Evolutionary conservation across 2,888 invertebrate genomes (phyloP).

Genomic region (Heteropelma amictum): DNA sequence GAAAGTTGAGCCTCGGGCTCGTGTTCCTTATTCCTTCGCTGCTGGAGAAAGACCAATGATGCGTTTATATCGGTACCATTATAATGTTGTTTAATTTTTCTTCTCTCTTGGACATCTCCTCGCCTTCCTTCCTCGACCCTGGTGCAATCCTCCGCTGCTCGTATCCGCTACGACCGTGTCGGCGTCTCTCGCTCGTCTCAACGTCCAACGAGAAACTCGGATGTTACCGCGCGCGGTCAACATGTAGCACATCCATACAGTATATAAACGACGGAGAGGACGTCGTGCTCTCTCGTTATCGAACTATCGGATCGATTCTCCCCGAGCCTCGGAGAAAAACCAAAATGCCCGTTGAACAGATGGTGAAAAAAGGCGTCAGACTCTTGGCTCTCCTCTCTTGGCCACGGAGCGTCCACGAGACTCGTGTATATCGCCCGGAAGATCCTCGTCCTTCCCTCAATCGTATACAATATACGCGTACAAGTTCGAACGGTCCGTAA

Average conservation of each 20-base stretch:
- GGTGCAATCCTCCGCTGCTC: conserved; percentile 43
- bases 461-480: too few relatives aligned
- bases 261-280: too few relatives aligned
- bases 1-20: conserved; percentile 67
- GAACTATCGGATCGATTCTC: too few relatives aligned
- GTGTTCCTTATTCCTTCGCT: conserved; percentile 39
- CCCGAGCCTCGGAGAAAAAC: too few relatives aligned
- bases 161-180: background rate
- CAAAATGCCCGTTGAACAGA: background rate
- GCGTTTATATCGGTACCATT: background rate
- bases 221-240: conserved; percentile 55
- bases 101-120: conserved; percentile 49
- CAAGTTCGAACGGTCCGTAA: too few relatives aligned
- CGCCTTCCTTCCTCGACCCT: conserved; percentile 62
- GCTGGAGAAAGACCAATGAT: conserved; percentile 36
- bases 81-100: background rate
- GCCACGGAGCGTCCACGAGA: too few relatives aligned
- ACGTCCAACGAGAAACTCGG: conserved; percentile 68
- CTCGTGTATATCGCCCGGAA: too few relatives aligned
- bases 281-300: background rate
- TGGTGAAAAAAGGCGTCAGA: background rate
- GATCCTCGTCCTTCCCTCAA: too few relatives aligned
- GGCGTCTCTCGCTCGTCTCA: conserved; percentile 45
- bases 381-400: too few relatives aligned
- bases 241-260: too few relatives aligned